Conservation (phyloP, 2,888 invertebrate genomes). For the Ennomos quercinarius region DNA sequence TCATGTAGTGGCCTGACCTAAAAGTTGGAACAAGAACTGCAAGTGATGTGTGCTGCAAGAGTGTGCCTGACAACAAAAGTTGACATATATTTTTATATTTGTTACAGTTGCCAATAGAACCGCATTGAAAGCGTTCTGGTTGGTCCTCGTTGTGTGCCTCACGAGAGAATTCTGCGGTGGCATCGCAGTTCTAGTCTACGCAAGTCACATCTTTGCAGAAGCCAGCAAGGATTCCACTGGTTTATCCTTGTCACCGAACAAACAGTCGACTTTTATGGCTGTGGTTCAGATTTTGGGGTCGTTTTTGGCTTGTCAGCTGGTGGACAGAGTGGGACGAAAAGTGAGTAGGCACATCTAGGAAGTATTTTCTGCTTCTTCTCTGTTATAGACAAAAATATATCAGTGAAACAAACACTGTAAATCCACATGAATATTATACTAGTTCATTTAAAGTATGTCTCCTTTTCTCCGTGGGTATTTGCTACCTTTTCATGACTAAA, state of each 20-base stretch:
- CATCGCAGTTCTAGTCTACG: constrained; percentile 77
- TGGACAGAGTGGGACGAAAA: constrained; percentile 75
- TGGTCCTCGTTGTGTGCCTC: constrained; percentile 74
- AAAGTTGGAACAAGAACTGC: no score
- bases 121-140: constrained; percentile 76
- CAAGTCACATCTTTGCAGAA: constrained; percentile 75
- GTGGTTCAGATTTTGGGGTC: constrained; percentile 77
- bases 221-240: constrained; percentile 63
- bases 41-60: no score
- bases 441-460: no score
- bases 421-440: no score
- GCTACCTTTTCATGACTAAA: no score
- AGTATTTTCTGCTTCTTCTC: no score
- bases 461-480: no score
- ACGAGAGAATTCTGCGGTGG: constrained; percentile 79
- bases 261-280: constrained; percentile 76
- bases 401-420: no score
- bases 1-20: no score
- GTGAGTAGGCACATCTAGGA: constrained; percentile 45
- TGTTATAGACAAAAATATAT: no score
- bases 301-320: constrained; percentile 77
- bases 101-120: constrained; percentile 68
- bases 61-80: no score
- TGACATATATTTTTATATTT: background rate
- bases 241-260: constrained; percentile 71